phyloP scores from a whole-genome alignment of 2,113 vertebrate species.

The Chinchilla lanigera region DNA sequence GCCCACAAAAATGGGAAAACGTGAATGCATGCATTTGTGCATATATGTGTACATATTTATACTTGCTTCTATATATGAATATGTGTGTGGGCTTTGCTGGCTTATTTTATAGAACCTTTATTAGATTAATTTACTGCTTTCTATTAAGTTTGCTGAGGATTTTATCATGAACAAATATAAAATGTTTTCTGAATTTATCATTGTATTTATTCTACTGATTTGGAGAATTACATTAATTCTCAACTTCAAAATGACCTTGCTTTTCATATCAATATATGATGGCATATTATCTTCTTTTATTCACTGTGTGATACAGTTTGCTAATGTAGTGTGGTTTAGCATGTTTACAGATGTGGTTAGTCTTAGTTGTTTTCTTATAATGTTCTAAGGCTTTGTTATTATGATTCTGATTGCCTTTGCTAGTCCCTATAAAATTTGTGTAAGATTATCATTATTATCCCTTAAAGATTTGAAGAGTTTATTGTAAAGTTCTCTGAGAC shows the following conservation, averaged over 20 bases:
- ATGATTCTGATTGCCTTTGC: fast-evolving
- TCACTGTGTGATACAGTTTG: neutral
- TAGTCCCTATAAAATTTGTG: neutral
- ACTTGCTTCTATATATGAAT: neutral
- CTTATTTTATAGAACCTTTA: neutral
- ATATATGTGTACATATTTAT: neutral
- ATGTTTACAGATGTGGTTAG: neutral
- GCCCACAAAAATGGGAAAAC: too few species aligned
- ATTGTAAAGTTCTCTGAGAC: neutral
- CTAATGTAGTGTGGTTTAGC: neutral
- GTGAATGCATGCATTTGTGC: fast-evolving
- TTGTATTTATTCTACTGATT: neutral
- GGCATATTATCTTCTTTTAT: neutral
- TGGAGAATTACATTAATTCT: neutral
- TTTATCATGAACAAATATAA: neutral
- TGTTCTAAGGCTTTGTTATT: neutral
- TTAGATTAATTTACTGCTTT: neutral
- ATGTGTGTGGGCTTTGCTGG: neutral
- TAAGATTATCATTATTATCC: neutral
- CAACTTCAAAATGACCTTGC: neutral
- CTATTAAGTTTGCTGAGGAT: neutral
- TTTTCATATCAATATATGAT: neutral
- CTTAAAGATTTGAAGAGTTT: neutral
- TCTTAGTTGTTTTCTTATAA: neutral
- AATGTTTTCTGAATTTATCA: neutral